phyloP scores from a whole-genome alignment of 2,113 vertebrate species.

The Neolamprologus falcicula region DNA sequence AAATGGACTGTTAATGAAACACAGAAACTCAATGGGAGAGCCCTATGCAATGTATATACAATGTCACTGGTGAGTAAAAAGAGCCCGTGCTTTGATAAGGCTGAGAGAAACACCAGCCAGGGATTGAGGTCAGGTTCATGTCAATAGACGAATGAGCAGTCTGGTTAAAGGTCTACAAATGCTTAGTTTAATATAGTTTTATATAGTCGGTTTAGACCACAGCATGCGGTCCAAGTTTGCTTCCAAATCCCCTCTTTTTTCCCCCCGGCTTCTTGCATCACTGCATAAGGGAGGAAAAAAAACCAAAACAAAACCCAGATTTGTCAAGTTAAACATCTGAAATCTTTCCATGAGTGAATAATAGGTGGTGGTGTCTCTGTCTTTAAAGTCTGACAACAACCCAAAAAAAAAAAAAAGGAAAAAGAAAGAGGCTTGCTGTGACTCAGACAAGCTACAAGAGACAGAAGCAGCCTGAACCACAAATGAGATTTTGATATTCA shows the following conservation, averaged over 20 bases:
- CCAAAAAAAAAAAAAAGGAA: neutral
- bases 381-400: neutral
- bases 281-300: neutral
- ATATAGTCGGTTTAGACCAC: neutral
- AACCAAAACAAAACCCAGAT: neutral
- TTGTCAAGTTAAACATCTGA: neutral
- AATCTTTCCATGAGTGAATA: neutral
- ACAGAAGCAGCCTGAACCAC: constrained; percentile 13
- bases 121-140: neutral
- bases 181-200: neutral
- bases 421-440: neutral
- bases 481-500: constrained; percentile 33
- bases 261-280: neutral
- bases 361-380: neutral
- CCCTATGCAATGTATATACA: neutral
- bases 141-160: neutral
- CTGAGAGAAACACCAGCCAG: neutral
- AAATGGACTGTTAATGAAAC: constrained; percentile 44
- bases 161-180: neutral
- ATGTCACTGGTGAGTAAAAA: neutral
- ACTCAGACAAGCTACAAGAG: constrained; percentile 23
- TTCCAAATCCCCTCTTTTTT: neutral
- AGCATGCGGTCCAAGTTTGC: neutral
- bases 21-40: neutral
- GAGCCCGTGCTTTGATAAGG: neutral